These are phyloP conservation scores for Microcebus tavaratra DNA, from an alignment of 2,113 vertebrate species.

Conservation along the genomic window DNA sequence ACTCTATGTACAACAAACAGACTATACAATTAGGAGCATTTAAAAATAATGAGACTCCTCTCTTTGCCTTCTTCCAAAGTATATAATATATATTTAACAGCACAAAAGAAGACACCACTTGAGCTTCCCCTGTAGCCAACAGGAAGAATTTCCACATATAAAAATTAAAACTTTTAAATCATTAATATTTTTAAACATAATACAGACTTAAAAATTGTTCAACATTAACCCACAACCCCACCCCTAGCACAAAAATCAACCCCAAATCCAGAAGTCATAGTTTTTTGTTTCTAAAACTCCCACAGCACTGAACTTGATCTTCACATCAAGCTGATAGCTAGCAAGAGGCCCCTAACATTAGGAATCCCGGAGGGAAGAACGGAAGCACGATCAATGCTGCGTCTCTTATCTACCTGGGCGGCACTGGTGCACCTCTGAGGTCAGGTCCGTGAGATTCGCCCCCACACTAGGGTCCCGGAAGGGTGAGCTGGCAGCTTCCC, in stretches of 20 bases:
- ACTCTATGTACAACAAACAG: slow-evolving; percentile 35
- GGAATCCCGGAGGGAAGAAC: slow-evolving; percentile 40
- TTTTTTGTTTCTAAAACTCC: slow-evolving; percentile 77
- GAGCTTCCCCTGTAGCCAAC: slow-evolving; percentile 80
- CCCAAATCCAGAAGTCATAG: slow-evolving; percentile 76
- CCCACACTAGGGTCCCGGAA: slow-evolving; percentile 64
- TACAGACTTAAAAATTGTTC: slow-evolving; percentile 78
- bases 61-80: slow-evolving; percentile 81
- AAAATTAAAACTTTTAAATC: slow-evolving; percentile 81
- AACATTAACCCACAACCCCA: slow-evolving; percentile 64
- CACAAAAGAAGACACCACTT: slow-evolving; percentile 83
- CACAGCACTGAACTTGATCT: slow-evolving; percentile 74
- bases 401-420: slow-evolving; percentile 44
- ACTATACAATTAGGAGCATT: slow-evolving; percentile 74
- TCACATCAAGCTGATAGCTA: slow-evolving; percentile 66
- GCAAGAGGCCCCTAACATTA: slow-evolving; percentile 37
- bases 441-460: slow-evolving; percentile 60
- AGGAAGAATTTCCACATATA: slow-evolving; percentile 79
- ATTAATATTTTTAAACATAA: slow-evolving; percentile 81
- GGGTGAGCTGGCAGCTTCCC: slow-evolving; percentile 67
- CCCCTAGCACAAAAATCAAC: slow-evolving; percentile 65
- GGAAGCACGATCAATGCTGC: slow-evolving; percentile 10
- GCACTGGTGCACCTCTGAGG: slow-evolving; percentile 53
- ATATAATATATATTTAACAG: slow-evolving; percentile 82
- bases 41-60: slow-evolving; percentile 80